Conservation (phyloP, 2,888 invertebrate genomes). For the Eretmocerus hayati region DNA sequence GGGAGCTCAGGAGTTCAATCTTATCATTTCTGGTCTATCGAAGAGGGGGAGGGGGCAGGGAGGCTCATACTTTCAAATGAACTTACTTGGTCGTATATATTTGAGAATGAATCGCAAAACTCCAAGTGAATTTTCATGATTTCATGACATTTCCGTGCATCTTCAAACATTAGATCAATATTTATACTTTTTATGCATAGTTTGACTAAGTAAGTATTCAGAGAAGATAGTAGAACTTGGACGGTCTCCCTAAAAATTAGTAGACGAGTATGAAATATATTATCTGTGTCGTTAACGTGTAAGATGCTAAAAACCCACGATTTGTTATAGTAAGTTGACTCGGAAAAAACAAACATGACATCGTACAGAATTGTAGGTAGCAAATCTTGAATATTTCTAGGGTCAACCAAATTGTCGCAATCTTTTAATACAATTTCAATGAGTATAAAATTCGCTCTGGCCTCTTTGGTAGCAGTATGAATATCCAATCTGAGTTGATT, state of each 20-base stretch:
- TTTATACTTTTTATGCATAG: constrained; percentile 48
- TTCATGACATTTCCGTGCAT: constrained; percentile 45
- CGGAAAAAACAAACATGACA: constrained; percentile 51
- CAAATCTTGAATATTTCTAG: constrained; percentile 45
- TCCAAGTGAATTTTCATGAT: constrained; percentile 47
- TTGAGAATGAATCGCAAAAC: constrained; percentile 49
- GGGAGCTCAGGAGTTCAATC: no score
- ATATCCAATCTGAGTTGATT: constrained; percentile 30
- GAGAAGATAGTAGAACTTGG: constrained; percentile 43
- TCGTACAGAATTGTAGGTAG: constrained; percentile 49
- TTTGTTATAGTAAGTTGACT: constrained; percentile 52
- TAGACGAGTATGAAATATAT: no score
- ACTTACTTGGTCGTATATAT: constrained; percentile 43
- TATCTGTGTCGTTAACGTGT: no score
- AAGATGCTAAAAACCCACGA: no score
- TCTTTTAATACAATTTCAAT: constrained; percentile 48
- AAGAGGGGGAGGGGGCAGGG: no score
- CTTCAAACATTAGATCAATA: constrained; percentile 47
- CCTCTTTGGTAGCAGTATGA: constrained; percentile 40
- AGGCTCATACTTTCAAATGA: no score
- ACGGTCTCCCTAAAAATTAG: constrained; percentile 38
- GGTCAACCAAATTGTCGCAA: constrained; percentile 46
- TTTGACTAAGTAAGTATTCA: constrained; percentile 52
- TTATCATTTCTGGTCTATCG: no score
- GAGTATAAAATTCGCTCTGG: constrained; percentile 51